phyloP scores from a whole-genome alignment of 1,140 invertebrate species.

The Drosophila sulfurigaster region DNA sequence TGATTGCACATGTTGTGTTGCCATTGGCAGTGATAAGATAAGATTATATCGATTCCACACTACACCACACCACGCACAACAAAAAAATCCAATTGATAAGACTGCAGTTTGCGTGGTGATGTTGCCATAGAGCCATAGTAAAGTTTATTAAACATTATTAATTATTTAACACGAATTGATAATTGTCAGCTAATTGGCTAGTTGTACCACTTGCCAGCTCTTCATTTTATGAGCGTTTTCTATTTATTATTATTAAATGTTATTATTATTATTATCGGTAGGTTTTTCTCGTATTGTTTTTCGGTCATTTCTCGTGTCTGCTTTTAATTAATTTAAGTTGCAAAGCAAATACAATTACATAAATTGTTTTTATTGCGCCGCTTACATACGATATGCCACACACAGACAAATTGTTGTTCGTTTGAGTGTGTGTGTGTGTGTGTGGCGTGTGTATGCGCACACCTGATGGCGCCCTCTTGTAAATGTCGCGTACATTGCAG shows the following conservation, averaged over 20 bases:
- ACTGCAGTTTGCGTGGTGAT: background rate
- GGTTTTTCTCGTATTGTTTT: background rate
- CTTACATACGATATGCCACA: background rate
- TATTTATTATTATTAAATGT: slow-evolving; percentile 21
- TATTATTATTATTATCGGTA: slow-evolving; percentile 11
- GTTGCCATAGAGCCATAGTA: background rate
- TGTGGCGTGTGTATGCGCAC: slow-evolving; percentile 3
- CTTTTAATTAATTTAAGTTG: slow-evolving; percentile 49
- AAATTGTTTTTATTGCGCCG: slow-evolving; percentile 44
- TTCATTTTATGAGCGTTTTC: slow-evolving; percentile 9
- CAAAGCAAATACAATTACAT: slow-evolving; percentile 45
- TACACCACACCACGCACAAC: background rate
- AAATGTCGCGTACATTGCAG: slow-evolving; percentile 39
- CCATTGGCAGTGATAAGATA: slow-evolving; percentile 31
- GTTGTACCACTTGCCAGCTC: slow-evolving; percentile 19
- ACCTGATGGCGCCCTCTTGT: slow-evolving; percentile 36
- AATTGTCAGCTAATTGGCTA: slow-evolving; percentile 42
- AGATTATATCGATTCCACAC: background rate
- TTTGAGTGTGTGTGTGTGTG: background rate
- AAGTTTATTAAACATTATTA: slow-evolving; percentile 20
- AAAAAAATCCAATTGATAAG: slow-evolving; percentile 15
- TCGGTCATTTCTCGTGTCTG: slow-evolving; percentile 4
- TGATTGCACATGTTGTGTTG: slow-evolving; percentile 33
- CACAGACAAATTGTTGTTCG: background rate
- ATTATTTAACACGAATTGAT: slow-evolving; percentile 46